Percentiles rank a stretch among this genome's conserved stretches.
Evolutionary conservation across 2,888 invertebrate genomes (phyloP).

Genomic region (Yponomeuta evonymella): DNA sequence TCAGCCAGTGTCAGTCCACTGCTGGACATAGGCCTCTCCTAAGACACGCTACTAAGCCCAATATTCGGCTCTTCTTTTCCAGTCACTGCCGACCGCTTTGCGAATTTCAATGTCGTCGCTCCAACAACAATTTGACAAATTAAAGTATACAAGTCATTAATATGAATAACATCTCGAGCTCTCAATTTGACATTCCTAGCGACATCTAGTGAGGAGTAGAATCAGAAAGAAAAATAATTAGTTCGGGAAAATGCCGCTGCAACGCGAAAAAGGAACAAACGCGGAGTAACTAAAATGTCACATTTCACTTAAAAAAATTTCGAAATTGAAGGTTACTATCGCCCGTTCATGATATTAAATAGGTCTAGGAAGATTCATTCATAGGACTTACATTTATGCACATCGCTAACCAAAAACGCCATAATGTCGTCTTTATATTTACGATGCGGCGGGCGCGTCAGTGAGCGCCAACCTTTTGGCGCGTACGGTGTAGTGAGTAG

Average conservation of each 20-base stretch:
- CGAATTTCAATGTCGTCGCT: too few relatives aligned
- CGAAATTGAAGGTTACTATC: too few relatives aligned
- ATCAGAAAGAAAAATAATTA: conserved; percentile 3
- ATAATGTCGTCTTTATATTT: neutral
- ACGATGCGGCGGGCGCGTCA: conserved; percentile 32
- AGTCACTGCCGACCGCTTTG: too few relatives aligned
- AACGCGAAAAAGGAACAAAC: conserved; percentile 14
- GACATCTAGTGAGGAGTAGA: conserved; percentile 22
- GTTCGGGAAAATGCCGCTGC: conserved; percentile 18
- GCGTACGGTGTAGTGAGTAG: conserved; percentile 35
- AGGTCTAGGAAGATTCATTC: too few relatives aligned
- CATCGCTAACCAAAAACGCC: neutral
- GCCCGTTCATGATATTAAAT: too few relatives aligned
- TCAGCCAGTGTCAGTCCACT: too few relatives aligned
- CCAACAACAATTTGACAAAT: too few relatives aligned
- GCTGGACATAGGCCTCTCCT: too few relatives aligned
- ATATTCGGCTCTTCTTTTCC: too few relatives aligned
- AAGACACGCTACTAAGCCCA: too few relatives aligned
- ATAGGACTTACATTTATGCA: neutral
- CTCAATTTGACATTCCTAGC: conserved; percentile 10
- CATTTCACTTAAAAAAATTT: too few relatives aligned
- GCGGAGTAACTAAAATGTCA: neutral
- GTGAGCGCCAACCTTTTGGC: conserved; percentile 53
- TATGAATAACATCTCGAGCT: neutral
- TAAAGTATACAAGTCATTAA: too few relatives aligned